Evolutionary conservation across 2,888 invertebrate species (phyloP), one percentile per base, ranked within the genome.

Genomic region (Tetrapedia diversipes): DNA sequence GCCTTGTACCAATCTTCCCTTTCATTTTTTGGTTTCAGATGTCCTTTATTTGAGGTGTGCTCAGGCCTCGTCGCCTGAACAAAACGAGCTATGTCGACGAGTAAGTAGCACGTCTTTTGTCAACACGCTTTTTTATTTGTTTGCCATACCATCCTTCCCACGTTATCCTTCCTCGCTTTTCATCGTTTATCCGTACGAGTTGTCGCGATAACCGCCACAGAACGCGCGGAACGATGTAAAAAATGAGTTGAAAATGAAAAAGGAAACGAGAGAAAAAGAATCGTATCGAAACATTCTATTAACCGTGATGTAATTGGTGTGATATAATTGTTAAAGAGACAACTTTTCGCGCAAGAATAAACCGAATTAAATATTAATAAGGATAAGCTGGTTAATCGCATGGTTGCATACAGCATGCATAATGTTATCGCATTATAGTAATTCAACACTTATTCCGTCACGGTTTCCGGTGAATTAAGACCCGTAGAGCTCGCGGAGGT

Each of bases 11-110:
- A 51, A 70, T 61, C 57, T 64, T 63, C 24, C 60, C 43, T 77
- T 63, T 67, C 65, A 59, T 80, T 77, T 77, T 78, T 77, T 86
- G 79, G 60, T 87, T 88, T 77, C 85, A 88, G 88, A 84, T 85
- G 60, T 72, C 66, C 74, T 78, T 77, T 73, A 47, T 73, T 82
- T 80, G 76, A 71, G 60, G 45, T 59, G 75, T 53, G 66, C 61
- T 82, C 79, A 63, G 84, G 73, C 81, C 57, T 63, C 69, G 82
- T 70, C 53, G 82, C 69, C 81, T 57, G 75, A 69, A 61, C 56
- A 74, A 65, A 73, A 69, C 68, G 66, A 77, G 79, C 83, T 78
- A 86, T 86, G 86, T 69, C 74, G 76, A 73, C 75, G 67, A 86
- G 87, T 86, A 82, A 86, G 83, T 86, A 80, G 61, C 65, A 39